Conservation (phyloP, 1,140 invertebrate species). For the Aethina tumida region DNA sequence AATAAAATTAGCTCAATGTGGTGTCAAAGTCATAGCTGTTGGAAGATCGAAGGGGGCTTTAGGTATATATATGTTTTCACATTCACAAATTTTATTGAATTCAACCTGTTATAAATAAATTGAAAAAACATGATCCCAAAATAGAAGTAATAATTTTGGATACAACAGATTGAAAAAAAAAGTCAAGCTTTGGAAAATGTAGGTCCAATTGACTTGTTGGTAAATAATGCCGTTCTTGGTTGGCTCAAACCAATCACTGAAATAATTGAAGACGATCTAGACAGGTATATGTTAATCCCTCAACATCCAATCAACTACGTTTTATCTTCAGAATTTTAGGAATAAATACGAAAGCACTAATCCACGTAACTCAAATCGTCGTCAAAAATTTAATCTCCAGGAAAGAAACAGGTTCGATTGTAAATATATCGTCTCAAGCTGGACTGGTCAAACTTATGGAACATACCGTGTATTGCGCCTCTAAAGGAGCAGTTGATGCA, state of each 20-base stretch:
- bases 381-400: conserved; percentile 62
- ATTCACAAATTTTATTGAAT: neutral
- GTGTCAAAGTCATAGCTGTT: conserved; percentile 45
- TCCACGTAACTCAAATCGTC: conserved; percentile 75
- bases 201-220: conserved; percentile 59
- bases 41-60: conserved; percentile 40
- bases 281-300: too few species aligned
- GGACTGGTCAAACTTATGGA: conserved; percentile 55
- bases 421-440: conserved; percentile 84
- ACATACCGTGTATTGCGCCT: conserved; percentile 47
- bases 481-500: conserved; percentile 57
- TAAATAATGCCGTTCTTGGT: conserved; percentile 71
- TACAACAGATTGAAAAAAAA: conserved; percentile 65
- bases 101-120: neutral
- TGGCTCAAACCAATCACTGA: conserved; percentile 46
- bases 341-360: conserved; percentile 73
- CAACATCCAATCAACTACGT: too few species aligned
- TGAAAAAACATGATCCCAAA: conserved; percentile 50
- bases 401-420: conserved; percentile 64
- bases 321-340: conserved; percentile 62
- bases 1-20: conserved; percentile 37
- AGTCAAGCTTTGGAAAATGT: conserved; percentile 42
- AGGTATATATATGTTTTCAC: conserved; percentile 13
- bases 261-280: conserved; percentile 53
- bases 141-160: conserved; percentile 58